Conservation (phyloP, 2,113 vertebrate species). For the Colinus virginianus region DNA sequence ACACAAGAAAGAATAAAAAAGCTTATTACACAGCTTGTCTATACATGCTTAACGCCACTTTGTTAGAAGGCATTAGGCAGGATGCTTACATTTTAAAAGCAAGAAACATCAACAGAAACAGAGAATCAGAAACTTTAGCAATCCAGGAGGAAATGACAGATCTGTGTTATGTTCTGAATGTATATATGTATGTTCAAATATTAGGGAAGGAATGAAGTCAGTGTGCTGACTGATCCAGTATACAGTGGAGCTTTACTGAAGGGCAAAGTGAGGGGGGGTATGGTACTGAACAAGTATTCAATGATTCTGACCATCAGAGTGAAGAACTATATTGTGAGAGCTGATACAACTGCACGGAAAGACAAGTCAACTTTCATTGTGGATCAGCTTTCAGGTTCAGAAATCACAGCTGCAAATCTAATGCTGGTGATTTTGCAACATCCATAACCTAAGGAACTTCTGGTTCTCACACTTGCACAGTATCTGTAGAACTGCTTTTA, state of each 20-base stretch:
- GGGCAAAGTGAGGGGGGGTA: neutral
- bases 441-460: neutral
- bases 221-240: neutral
- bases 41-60: neutral
- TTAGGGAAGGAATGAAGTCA: neutral
- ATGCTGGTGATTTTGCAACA: neutral
- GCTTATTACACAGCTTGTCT: neutral
- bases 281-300: neutral
- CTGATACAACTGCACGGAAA: neutral
- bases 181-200: neutral
- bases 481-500: neutral
- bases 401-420: neutral
- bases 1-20: neutral
- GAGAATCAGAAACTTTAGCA: neutral
- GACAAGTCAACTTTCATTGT: neutral
- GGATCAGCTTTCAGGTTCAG: neutral
- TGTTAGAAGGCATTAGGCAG: neutral
- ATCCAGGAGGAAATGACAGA: neutral
- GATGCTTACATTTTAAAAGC: neutral
- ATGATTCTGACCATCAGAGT: fast-evolving
- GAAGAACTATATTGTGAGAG: neutral
- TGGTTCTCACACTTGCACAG: neutral
- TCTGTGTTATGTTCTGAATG: neutral
- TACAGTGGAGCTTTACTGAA: neutral
- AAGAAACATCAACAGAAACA: too few species aligned